Evolutionary conservation across 2,797 vertebrate species (phyloP).

Genomic region (Pseudochirops cupreus): DNA sequence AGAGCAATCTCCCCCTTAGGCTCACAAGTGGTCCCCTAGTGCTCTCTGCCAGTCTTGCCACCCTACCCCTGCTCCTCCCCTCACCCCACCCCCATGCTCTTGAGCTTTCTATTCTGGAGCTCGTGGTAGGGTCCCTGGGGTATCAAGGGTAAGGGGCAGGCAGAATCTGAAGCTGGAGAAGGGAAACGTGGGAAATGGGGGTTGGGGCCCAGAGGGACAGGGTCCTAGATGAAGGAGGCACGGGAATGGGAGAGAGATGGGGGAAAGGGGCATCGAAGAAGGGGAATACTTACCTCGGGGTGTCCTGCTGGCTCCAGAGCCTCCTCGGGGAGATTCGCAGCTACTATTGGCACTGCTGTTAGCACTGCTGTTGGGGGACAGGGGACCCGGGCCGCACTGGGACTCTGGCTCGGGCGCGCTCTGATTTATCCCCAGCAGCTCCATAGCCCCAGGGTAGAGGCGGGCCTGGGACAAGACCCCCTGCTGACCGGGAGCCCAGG

Average conservation of each 20-base stretch:
- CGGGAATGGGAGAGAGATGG: background rate
- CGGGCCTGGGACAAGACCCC: conserved; percentile 20
- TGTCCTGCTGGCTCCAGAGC: conserved; percentile 71
- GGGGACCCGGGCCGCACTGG: conserved; percentile 39
- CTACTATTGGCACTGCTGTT: conserved; percentile 55
- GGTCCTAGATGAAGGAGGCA: background rate
- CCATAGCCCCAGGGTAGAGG: conserved; percentile 52
- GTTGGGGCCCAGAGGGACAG: background rate
- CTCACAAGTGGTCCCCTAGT: background rate
- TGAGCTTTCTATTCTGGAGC: background rate
- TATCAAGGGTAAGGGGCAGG: background rate
- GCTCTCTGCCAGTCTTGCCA: background rate
- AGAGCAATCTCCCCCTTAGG: background rate
- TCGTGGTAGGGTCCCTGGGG: background rate
- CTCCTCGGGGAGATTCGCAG: conserved; percentile 69
- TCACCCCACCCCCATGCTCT: background rate
- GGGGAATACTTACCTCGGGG: conserved; percentile 74
- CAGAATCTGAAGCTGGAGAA: background rate
- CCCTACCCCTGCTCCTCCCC: background rate
- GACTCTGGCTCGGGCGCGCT: conserved; percentile 60
- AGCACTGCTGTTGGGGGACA: conserved; percentile 50
- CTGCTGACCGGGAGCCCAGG: background rate
- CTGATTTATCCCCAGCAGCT: conserved; percentile 70
- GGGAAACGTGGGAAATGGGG: background rate
- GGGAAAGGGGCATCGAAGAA: background rate